Evolutionary conservation across 2,113 vertebrate species (phyloP).

Genomic region (Brachyhypopomus occidentalis): DNA sequence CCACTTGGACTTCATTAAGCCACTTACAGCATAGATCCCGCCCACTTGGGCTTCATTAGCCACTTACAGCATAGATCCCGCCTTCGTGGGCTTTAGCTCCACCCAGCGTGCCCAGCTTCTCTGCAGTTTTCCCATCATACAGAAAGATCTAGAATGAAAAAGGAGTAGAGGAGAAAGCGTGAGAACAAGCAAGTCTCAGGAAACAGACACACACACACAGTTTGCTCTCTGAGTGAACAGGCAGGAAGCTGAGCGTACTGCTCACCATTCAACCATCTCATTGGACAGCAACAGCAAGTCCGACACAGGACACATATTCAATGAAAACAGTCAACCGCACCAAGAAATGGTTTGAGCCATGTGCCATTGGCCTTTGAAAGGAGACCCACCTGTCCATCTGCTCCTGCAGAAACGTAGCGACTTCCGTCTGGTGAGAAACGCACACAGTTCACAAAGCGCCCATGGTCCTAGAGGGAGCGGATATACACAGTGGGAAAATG

Average conservation of each 20-base stretch:
- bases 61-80: slow-evolving; percentile 63
- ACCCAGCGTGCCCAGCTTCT: slow-evolving; percentile 78
- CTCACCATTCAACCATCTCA: too few relatives aligned
- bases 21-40: slow-evolving; percentile 78
- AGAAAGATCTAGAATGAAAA: slow-evolving; percentile 77
- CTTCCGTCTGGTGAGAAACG: slow-evolving; percentile 91
- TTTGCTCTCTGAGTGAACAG: too few relatives aligned
- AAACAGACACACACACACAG: background rate
- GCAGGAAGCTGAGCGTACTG: too few relatives aligned
- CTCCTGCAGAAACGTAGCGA: slow-evolving; percentile 84
- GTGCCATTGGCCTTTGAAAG: background rate
- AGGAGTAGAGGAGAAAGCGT: background rate
- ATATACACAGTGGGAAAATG: background rate
- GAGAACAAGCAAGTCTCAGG: background rate
- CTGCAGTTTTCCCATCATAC: slow-evolving; percentile 87
- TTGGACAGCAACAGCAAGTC: too few relatives aligned
- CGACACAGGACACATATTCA: too few relatives aligned
- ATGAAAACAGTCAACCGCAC: too few relatives aligned
- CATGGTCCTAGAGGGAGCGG: slow-evolving; percentile 77
- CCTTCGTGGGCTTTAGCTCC: slow-evolving; percentile 88
- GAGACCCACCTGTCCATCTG: slow-evolving; percentile 87
- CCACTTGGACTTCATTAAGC: slow-evolving; percentile 61
- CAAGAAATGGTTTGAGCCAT: too few relatives aligned
- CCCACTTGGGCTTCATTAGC: too few relatives aligned
- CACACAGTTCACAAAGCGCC: slow-evolving; percentile 91